phyloP scores from a whole-genome alignment of 2,113 vertebrate genomes.

The Scytalopus superciliaris region DNA sequence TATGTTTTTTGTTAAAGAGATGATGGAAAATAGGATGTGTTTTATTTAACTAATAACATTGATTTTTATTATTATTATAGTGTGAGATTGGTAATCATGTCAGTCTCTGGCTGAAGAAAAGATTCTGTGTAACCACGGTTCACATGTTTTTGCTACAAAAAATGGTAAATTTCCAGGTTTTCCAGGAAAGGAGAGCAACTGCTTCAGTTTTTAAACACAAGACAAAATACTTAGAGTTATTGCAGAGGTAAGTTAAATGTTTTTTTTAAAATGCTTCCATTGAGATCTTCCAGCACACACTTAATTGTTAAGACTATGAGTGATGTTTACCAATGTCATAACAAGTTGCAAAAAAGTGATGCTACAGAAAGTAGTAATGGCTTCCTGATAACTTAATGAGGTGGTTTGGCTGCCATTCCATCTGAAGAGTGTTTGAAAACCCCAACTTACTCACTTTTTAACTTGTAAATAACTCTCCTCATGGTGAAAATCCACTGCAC shows the following conservation, averaged over 20 bases:
- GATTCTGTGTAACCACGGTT: not conserved
- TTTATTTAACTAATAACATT: not conserved
- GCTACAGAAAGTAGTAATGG: not conserved
- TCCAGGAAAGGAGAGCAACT: not conserved
- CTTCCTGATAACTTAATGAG: not conserved
- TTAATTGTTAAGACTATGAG: not conserved
- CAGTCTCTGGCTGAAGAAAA: not conserved
- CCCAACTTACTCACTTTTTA: not conserved
- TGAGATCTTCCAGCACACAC: not conserved
- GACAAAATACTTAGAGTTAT: not conserved
- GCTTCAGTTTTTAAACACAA: not conserved
- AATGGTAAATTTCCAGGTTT: not conserved
- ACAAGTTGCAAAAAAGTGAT: not conserved
- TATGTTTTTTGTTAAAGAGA: not conserved
- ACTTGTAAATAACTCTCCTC: not conserved
- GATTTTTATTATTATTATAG: not conserved
- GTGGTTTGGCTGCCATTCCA: not conserved
- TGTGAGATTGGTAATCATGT: not conserved
- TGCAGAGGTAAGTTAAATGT: not conserved
- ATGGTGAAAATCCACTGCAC: not conserved
- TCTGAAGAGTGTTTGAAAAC: not conserved
- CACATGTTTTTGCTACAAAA: not conserved
- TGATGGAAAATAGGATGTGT: not conserved
- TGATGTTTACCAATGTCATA: not conserved
- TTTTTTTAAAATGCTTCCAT: not conserved